Evolutionary conservation across 2,888 invertebrate species (phyloP), one percentile per base, ranked within the genome.

Genomic region (Euspilapteryx auroguttella): DNA sequence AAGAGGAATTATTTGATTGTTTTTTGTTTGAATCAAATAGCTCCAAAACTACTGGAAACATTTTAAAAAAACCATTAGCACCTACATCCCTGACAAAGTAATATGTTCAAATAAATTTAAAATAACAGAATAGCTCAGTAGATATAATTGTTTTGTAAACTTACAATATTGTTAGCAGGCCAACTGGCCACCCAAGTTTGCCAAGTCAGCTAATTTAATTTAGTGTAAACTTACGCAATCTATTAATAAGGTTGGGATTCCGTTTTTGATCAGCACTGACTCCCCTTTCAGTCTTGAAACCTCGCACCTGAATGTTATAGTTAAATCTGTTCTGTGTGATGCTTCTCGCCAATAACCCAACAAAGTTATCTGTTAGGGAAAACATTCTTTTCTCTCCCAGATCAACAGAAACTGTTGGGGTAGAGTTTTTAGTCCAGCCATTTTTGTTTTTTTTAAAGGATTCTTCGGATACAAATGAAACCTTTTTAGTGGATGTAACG

Each of bases 241-340:
- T 73, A 36, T 80, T 77, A n/a, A 82, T 56, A 28, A 89, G 49
- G 21, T 83, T 79, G 2, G 89, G 87, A 59, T 89, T 89, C 40
- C 89, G 66, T 39, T 82, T 79, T 27, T 80, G 49, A 42, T 90
- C 90, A 0, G 87, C 82, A 37, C 81, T 79, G 14, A 86, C 73
- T 35, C 80, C 82, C 29, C 90, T 75, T 38, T 88, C 85, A 0
- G 91, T 92, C 65, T 91, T 92, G 55, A 93, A 93, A 21, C 82
- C 81, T 28, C 92, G 79, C 11, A 81, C 73, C 54, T 86, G 85
- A 12, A 81, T 50, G 17, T 50, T 48, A 34, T 55, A 65, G 21
- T 49, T 44, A 42, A 65, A 63, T 2, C 40, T 42, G 33, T 39
- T 47, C 11, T 44, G 35, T 2, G 37, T 38, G 15, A 61, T 8